Conservation (phyloP, 2,888 invertebrate species). For the Drosophila incognita region DNA sequence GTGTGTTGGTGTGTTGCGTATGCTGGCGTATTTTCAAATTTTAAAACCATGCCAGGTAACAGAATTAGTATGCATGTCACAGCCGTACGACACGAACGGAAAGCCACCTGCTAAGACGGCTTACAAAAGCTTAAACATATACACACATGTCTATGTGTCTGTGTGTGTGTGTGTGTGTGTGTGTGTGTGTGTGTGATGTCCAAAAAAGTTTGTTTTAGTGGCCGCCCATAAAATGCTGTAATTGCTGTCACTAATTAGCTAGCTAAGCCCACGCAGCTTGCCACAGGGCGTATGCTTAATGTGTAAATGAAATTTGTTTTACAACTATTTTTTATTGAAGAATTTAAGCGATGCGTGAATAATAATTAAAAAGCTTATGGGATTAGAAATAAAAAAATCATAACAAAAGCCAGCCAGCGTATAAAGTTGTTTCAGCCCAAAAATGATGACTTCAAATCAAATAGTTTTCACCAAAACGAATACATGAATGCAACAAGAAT, state of each 20-base stretch:
- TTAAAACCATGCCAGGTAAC: conserved; percentile 35
- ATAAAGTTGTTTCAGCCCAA: background rate
- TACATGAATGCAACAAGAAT: background rate
- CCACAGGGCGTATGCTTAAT: conserved; percentile 58
- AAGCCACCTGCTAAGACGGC: conserved; percentile 39
- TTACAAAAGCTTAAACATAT: conserved; percentile 42
- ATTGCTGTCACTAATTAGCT: conserved; percentile 37
- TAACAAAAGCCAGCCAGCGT: background rate
- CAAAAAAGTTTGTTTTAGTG: conserved; percentile 11
- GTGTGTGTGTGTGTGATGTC: conserved; percentile 4
- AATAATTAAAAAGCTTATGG: background rate
- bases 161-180: background rate
- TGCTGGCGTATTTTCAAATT: conserved; percentile 30
- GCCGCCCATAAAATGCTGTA: conserved; percentile 19
- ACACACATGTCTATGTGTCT: background rate
- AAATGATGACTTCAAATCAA: background rate
- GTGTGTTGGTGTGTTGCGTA: conserved; percentile 6
- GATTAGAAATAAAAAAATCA: background rate
- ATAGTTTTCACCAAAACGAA: too few relatives aligned
- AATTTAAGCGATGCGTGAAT: background rate
- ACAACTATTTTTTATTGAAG: background rate
- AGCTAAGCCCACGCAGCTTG: background rate
- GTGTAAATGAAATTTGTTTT: background rate
- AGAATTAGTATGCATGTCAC: conserved; percentile 77
- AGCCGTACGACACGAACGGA: conserved; percentile 26